These are phyloP conservation scores for Enhydra lutris DNA, from an alignment of 2,113 vertebrate genomes.

Conservation along the genomic window DNA sequence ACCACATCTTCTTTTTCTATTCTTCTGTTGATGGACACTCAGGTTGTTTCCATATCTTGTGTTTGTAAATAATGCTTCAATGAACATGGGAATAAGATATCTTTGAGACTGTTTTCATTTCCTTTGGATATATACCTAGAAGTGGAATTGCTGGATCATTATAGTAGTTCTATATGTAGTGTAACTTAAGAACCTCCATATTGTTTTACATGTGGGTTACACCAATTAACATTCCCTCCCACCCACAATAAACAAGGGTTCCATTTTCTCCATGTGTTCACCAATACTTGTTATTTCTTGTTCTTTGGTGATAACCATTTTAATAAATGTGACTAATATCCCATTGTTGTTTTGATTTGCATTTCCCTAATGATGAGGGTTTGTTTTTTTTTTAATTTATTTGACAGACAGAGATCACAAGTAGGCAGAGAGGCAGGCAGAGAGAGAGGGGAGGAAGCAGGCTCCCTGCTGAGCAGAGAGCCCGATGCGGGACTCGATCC, in stretches of 20 bases:
- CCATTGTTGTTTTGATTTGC: neutral
- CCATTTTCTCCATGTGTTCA: neutral
- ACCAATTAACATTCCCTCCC: neutral
- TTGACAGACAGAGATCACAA: no score
- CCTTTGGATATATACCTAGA: neutral
- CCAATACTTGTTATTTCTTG: neutral
- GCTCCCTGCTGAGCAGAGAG: no score
- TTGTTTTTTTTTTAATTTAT: no score
- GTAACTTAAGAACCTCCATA: neutral
- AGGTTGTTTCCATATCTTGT: neutral
- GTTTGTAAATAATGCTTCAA: neutral
- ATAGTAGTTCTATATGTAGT: neutral
- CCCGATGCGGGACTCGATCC: no score
- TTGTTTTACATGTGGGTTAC: neutral
- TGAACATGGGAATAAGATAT: neutral
- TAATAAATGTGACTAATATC: neutral
- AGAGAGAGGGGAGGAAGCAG: no score
- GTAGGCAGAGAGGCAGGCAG: no score
- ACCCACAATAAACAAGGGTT: neutral
- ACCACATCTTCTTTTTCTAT: neutral
- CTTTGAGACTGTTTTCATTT: neutral
- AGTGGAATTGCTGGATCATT: neutral
- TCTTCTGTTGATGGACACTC: neutral
- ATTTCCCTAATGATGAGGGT: neutral
- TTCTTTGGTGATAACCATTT: neutral